Evolutionary conservation across 2,113 vertebrate species (phyloP).

Genomic region (Alosa alosa): DNA sequence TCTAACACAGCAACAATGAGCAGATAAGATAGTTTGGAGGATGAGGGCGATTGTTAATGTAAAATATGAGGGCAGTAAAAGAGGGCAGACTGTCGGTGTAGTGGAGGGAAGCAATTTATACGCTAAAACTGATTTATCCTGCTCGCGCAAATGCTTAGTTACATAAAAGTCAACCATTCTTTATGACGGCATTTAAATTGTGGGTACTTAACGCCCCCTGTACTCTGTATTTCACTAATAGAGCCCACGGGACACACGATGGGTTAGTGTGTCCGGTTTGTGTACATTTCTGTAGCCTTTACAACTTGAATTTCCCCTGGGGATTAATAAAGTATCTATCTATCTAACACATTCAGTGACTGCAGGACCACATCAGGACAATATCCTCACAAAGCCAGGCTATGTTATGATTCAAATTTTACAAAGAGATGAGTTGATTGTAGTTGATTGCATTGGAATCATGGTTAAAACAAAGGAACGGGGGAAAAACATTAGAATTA

Average conservation of each 20-base stretch:
- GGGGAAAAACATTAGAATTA: not conserved
- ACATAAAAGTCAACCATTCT: conserved; percentile 46
- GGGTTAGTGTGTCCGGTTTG: conserved; percentile 21
- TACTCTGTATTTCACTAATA: conserved; percentile 10
- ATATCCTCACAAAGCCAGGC: too few species aligned
- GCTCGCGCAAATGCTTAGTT: conserved; percentile 27
- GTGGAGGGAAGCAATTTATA: conserved; percentile 18
- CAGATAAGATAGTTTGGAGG: conserved; percentile 32
- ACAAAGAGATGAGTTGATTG: not conserved
- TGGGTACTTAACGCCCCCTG: conserved; percentile 34
- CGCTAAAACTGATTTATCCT: conserved; percentile 38
- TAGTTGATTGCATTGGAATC: not conserved
- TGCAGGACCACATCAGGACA: not conserved
- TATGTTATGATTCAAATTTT: too few species aligned
- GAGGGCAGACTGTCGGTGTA: conserved; percentile 24
- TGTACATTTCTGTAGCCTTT: not conserved
- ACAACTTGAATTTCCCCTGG: not conserved
- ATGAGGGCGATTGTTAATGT: conserved; percentile 40
- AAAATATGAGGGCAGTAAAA: conserved; percentile 48
- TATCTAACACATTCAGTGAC: not conserved
- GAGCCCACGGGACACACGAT: conserved; percentile 27
- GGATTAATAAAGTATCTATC: too few species aligned
- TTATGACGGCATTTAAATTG: conserved; percentile 50
- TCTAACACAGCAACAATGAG: conserved; percentile 33
- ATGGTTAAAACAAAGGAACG: not conserved